A percentile compares a stretch with the other conserved stretches of the same genome.
Conservation (phyloP, 1,140 invertebrate species). For the Tetragonula clypearis region DNA sequence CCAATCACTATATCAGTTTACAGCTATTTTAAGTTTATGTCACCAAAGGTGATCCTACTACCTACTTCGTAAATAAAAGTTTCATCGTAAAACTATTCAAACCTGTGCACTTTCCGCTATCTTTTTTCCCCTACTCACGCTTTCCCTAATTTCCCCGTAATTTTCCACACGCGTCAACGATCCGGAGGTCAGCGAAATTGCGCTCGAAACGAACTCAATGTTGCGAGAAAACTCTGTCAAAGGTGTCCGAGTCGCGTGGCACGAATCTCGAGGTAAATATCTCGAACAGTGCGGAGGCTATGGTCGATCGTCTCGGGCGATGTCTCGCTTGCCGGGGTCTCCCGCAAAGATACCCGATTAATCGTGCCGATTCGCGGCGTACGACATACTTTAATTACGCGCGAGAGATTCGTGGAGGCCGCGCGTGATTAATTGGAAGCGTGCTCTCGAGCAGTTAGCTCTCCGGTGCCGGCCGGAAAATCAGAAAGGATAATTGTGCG, state of each 20-base stretch:
- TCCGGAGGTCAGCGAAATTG: neutral
- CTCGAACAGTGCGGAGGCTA: neutral
- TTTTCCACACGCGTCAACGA: neutral
- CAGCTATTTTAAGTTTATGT: neutral
- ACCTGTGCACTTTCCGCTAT: neutral
- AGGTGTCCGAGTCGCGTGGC: neutral
- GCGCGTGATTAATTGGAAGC: slow-evolving; percentile 59
- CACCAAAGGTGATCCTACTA: neutral
- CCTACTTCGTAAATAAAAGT: too few relatives aligned
- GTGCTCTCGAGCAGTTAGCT: slow-evolving; percentile 55
- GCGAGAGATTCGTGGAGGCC: slow-evolving; percentile 28
- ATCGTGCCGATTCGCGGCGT: slow-evolving; percentile 29
- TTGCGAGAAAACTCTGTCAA: neutral
- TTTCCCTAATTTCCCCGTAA: too few relatives aligned
- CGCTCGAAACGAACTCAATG: neutral
- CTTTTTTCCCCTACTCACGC: too few relatives aligned
- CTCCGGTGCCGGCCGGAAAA: slow-evolving; percentile 47
- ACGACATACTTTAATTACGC: slow-evolving; percentile 55
- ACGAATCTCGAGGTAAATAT: neutral
- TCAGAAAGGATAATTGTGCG: slow-evolving; percentile 67
- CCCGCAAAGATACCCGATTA: slow-evolving; percentile 25
- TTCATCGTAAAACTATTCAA: neutral
- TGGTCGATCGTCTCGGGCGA: neutral
- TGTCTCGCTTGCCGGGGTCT: neutral
- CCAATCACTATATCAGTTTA: neutral